Evolutionary conservation across 2,113 vertebrate species (phyloP).

Genomic region (Ploceus nigricollis): DNA sequence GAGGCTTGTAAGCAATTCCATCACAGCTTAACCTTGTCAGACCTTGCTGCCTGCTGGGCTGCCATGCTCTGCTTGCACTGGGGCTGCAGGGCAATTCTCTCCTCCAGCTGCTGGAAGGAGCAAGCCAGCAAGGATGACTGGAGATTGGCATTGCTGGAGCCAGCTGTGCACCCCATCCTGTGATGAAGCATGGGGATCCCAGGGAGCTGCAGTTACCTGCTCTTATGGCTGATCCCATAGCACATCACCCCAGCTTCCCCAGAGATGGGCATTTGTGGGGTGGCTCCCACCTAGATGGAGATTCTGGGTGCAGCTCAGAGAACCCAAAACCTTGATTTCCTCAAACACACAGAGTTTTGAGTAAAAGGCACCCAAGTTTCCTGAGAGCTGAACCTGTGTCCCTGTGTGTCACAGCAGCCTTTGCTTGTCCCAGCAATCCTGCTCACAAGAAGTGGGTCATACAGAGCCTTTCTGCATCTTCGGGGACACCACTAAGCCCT

Average conservation of each 20-base stretch:
- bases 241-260: not conserved
- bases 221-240: rapidly evolving
- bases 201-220: rapidly evolving
- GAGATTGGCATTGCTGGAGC: not conserved
- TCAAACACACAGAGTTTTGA: not conserved
- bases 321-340: not conserved
- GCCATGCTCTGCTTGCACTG: not conserved
- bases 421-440: rapidly evolving
- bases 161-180: not conserved
- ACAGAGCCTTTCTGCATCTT: not conserved
- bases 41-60: conserved; percentile 7
- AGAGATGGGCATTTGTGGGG: not conserved
- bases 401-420: not conserved
- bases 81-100: not conserved
- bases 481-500: not conserved
- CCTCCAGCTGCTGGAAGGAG: not conserved
- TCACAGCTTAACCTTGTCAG: not conserved
- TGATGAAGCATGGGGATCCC: rapidly evolving
- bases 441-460: not conserved
- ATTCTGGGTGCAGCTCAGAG: not conserved
- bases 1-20: not conserved
- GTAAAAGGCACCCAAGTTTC: not conserved
- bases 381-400: rapidly evolving
- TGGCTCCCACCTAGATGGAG: not conserved
- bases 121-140: not conserved